These are phyloP conservation scores for Flexamia atlantica DNA, from an alignment of 2,888 invertebrate genomes.

Conservation along the genomic window DNA sequence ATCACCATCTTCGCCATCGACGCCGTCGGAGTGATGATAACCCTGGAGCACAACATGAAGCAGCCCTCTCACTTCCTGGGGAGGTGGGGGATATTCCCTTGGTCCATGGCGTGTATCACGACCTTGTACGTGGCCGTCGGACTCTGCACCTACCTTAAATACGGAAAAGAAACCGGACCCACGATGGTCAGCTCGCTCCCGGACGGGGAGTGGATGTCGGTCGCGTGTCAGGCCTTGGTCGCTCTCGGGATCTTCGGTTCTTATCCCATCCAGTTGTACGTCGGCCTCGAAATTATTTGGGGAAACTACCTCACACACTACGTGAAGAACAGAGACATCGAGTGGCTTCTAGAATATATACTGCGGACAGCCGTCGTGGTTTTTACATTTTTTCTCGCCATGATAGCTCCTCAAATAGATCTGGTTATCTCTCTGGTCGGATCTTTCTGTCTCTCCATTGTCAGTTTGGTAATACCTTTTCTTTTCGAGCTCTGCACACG, in stretches of 20 bases:
- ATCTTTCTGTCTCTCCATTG: not conserved
- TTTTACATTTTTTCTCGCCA: not conserved
- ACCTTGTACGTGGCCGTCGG: slow-evolving; percentile 4
- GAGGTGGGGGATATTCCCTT: not conserved
- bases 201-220: not conserved
- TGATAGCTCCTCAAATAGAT: not conserved
- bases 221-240: not conserved
- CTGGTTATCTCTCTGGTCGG: slow-evolving; percentile 10
- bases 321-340: not conserved
- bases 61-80: slow-evolving; percentile 2
- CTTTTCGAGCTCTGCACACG: slow-evolving; percentile 15
- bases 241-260: not conserved
- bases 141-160: not conserved
- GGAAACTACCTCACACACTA: not conserved
- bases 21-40: not conserved
- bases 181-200: not conserved
- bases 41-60: slow-evolving; percentile 18
- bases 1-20: not conserved
- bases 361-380: slow-evolving; percentile 5
- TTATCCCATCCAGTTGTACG: slow-evolving; percentile 18
- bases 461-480: not conserved
- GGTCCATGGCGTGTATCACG: not conserved
- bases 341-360: not conserved
- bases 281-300: slow-evolving; percentile 27
- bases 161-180: not conserved